Percentiles rank a stretch among this genome's conserved stretches.
Conservation (phyloP, 2,888 invertebrate species). For the Ormyrus pomaceus region DNA sequence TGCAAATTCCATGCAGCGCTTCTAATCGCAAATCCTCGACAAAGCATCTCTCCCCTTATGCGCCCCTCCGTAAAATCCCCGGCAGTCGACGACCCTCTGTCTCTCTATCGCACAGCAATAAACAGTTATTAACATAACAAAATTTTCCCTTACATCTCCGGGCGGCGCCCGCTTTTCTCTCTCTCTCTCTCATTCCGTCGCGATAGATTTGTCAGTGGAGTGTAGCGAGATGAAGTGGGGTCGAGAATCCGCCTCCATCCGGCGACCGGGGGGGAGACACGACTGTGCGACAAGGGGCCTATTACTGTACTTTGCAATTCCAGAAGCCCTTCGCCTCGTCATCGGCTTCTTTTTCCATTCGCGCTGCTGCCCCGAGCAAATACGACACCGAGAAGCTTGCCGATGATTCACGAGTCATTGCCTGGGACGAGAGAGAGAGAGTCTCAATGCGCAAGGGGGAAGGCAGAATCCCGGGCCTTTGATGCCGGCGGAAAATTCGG, state of each 20-base stretch:
- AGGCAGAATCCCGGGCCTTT: neutral
- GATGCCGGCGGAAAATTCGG: neutral
- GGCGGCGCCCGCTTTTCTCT: neutral
- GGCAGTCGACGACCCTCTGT: neutral
- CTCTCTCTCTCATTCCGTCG: slow-evolving; percentile 19
- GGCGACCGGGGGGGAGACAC: neutral
- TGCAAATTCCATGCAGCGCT: too few species aligned
- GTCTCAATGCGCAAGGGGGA: neutral
- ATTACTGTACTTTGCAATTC: slow-evolving; percentile 57
- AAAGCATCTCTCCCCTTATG: too few species aligned
- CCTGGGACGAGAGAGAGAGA: neutral
- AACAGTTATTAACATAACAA: slow-evolving; percentile 58
- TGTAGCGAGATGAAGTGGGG: slow-evolving; percentile 38
- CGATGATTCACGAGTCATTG: slow-evolving; percentile 57
- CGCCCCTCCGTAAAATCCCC: too few species aligned
- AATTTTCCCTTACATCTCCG: slow-evolving; percentile 46
- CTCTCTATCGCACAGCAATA: slow-evolving; percentile 39
- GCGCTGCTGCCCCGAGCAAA: slow-evolving; percentile 43
- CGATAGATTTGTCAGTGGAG: slow-evolving; percentile 53
- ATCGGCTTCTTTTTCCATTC: slow-evolving; percentile 13
- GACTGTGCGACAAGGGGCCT: slow-evolving; percentile 1
- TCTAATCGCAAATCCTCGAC: too few species aligned
- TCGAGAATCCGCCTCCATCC: neutral
- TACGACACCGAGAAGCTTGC: slow-evolving; percentile 36
- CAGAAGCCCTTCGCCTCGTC: slow-evolving; percentile 26